Evolutionary conservation across 2,888 invertebrate species (phyloP), one percentile per base, ranked within the genome.

Genomic region (Notodonta ziczac): DNA sequence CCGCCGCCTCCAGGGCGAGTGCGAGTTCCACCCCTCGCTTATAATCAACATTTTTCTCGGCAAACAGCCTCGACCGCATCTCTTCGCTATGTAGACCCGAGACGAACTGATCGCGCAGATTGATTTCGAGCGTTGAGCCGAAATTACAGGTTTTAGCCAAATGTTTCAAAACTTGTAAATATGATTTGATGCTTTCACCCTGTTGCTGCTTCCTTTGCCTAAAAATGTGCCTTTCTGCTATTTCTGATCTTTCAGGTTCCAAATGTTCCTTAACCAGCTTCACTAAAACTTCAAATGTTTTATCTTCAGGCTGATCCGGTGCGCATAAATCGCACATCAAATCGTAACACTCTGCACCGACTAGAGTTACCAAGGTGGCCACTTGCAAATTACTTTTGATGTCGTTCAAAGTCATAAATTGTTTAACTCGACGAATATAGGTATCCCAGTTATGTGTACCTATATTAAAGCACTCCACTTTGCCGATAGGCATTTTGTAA

Each of bases 321-420:
- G 74, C 61, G 66, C 74, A 76, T 55, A 78, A 58, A 57, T 78
- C 76, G 55, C 72, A 75, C 69, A 72, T 72, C 14, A 70, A 54
- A 8, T 55, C 54, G 61, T 61, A 61, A n/a, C 56, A 56, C 46
- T 51, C 44, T 58, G 66, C 60, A 40, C 70, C 66, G 0, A 74
- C 69, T 32, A 65, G 48, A 10, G 69, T 68, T 12, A 71, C 61
- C n/a, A 72, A 59, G 35, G 66, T 69, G 32, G 72, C 63, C 39
- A 72, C 75, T 16, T 62, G 58, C 32, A 72, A 48, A 10, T 60
- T 56, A 10, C 52, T 56, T 57, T 73, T 66, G 14, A 74, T 72
- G n/a, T 64, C 64, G 40, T 75, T 75, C 8, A 73, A 44, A 8
- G 56, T 35, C 44, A 73, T 73, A 35, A 61, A 74, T 32, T 72